phyloP scores from a whole-genome alignment of 2,888 invertebrate species.

The Drosophila prostipennis region DNA sequence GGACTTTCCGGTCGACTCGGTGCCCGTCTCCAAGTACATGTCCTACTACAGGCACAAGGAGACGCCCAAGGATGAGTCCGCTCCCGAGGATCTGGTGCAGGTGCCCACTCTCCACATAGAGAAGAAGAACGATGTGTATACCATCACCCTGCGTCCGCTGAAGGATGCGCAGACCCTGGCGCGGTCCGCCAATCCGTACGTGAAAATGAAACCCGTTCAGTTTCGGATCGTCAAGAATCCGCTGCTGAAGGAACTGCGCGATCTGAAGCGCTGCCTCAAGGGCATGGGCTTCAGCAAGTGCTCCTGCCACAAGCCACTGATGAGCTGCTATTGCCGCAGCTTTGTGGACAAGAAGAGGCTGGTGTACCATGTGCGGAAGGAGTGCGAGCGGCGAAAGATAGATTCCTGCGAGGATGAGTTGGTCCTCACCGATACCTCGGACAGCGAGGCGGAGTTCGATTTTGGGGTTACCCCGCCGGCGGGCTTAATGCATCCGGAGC shows the following conservation, averaged over 20 bases:
- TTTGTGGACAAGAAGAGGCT: conserved; percentile 84
- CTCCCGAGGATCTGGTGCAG: conserved; percentile 66
- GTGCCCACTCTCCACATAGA: conserved; percentile 88
- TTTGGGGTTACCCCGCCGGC: conserved; percentile 90
- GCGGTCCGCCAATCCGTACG: conserved; percentile 88
- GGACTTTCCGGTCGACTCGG: conserved; percentile 81
- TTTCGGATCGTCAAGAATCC: conserved; percentile 88
- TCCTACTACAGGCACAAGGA: conserved; percentile 59
- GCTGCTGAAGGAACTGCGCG: conserved; percentile 84
- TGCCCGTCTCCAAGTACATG: conserved; percentile 77
- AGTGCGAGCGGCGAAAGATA: conserved; percentile 74
- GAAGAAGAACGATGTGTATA: conserved; percentile 88
- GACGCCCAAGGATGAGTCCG: conserved; percentile 50
- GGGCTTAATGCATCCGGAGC: conserved; percentile 87
- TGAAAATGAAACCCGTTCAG: conserved; percentile 88
- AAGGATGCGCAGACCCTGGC: conserved; percentile 86
- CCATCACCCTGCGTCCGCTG: conserved; percentile 88
- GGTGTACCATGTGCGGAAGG: conserved; percentile 85
- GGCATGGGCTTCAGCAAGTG: conserved; percentile 86
- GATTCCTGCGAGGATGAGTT: conserved; percentile 64
- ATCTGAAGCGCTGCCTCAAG: conserved; percentile 86
- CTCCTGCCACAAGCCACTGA: conserved; percentile 85
- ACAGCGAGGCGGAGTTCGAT: conserved; percentile 87
- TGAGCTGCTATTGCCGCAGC: conserved; percentile 79
- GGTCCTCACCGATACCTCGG: conserved; percentile 81